Evolutionary conservation across 2,113 vertebrate species (phyloP), one percentile per base, ranked within the genome.

Genomic region (Python bivittatus): DNA sequence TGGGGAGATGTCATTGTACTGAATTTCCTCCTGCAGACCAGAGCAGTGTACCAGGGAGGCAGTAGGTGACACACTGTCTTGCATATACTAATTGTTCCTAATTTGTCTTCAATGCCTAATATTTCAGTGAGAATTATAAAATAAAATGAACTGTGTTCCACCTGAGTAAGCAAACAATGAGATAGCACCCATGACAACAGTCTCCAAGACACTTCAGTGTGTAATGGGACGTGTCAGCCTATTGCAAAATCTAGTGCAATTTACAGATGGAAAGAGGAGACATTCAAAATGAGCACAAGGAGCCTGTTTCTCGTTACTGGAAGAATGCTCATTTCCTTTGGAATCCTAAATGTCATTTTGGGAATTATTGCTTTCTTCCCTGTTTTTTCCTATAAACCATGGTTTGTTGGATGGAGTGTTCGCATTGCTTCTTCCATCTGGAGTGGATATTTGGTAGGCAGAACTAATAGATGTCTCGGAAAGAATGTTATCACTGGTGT

Each of bases 141-240:
- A 93, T 86, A 95, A 96, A 94, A 83, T 94, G 91, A 93, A 88
- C 72, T 93, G 93, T 93, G 93, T 84, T 94, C n/a, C 95, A 94
- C 95, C 42, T n/a, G 92, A 96, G 94, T 94, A 96, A 94, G 95
- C 96, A 97, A 97, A 97, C 94, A 97, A 92, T 92, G 93, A 92
- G 23, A 60, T 1, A 88, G 90, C 93, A 87, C 94, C 96, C 86
- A 56, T 97, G 96, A 93, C 97, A 97, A 97, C 97, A 0, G 97
- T 98, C 93, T 97, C 98, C 93, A 97, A 97, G 97, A 97, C 95
- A 95, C 95, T 94, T 93, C 88, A 97, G 96, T 97, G 97, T 97
- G 95, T 94, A 72, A 84, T 94, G 97, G 96, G 61, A 93, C 13
- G 3, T 91, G 88, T 93, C 90, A 89, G 68, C 60, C 91, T 92